These are phyloP conservation scores for Climacteris rufus DNA, from an alignment of 2,113 vertebrate genomes.

Conservation along the genomic window DNA sequence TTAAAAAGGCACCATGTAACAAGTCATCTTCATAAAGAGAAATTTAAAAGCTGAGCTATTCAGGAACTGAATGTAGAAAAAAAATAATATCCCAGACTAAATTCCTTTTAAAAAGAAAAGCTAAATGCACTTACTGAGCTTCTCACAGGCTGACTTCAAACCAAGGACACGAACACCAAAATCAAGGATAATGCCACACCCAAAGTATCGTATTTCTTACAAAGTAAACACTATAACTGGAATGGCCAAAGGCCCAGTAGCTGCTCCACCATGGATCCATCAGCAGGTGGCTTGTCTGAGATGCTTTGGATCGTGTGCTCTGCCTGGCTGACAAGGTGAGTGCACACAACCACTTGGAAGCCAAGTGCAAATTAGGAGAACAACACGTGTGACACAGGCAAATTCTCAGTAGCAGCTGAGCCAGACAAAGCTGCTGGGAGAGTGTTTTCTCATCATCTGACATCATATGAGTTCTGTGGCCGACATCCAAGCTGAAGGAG, in stretches of 20 bases:
- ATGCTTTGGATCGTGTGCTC: rapidly evolving
- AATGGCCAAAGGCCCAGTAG: neutral
- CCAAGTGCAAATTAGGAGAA: neutral
- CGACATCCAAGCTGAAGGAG: neutral
- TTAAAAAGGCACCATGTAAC: neutral
- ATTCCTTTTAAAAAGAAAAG: neutral
- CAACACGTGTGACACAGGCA: rapidly evolving
- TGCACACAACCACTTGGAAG: rapidly evolving
- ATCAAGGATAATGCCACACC: neutral
- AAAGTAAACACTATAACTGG: neutral
- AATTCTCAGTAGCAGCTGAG: neutral
- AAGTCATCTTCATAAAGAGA: neutral
- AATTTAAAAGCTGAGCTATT: neutral
- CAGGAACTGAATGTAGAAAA: neutral
- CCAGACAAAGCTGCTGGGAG: neutral
- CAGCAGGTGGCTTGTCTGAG: rapidly evolving
- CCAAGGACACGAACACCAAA: neutral
- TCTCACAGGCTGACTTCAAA: neutral
- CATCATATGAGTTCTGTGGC: conserved; percentile 3
- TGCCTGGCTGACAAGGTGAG: neutral
- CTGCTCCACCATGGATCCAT: rapidly evolving
- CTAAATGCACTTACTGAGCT: neutral
- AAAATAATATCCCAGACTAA: neutral
- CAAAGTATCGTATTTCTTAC: neutral
- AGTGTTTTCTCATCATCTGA: neutral